phyloP scores from a whole-genome alignment of 2,888 invertebrate genomes.

The Rhorus exstirpatorius region DNA sequence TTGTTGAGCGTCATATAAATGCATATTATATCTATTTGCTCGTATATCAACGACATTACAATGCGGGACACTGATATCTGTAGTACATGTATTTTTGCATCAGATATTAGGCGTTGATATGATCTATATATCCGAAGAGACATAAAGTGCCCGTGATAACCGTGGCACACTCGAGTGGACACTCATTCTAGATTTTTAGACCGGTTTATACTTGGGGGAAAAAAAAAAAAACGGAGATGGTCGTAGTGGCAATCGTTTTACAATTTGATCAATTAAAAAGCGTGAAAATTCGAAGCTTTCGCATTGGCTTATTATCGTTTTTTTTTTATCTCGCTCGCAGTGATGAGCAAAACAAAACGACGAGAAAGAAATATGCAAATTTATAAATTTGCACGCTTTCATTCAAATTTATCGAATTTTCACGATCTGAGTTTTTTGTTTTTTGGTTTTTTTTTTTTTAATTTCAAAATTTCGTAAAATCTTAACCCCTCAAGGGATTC shows the following conservation, averaged over 20 bases:
- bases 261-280: not conserved
- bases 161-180: not conserved
- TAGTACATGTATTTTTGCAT: slow-evolving; percentile 1
- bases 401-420: no score
- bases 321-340: no score
- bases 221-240: not conserved
- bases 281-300: no score
- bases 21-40: slow-evolving; percentile 6
- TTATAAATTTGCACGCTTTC: no score
- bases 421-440: no score
- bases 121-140: not conserved
- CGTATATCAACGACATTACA: slow-evolving; percentile 1
- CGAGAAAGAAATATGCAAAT: no score
- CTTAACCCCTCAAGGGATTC: no score
- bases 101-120: slow-evolving; percentile 20
- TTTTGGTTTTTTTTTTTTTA: no score
- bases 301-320: no score
- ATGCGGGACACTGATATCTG: slow-evolving; percentile 5
- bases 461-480: no score
- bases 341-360: no score
- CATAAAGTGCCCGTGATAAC: not conserved
- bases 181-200: not conserved
- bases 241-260: not conserved
- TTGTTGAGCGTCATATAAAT: slow-evolving; percentile 48
- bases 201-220: no score